Evolutionary conservation across 2,888 invertebrate species (phyloP).

Genomic region (Drosophila meridiana): DNA sequence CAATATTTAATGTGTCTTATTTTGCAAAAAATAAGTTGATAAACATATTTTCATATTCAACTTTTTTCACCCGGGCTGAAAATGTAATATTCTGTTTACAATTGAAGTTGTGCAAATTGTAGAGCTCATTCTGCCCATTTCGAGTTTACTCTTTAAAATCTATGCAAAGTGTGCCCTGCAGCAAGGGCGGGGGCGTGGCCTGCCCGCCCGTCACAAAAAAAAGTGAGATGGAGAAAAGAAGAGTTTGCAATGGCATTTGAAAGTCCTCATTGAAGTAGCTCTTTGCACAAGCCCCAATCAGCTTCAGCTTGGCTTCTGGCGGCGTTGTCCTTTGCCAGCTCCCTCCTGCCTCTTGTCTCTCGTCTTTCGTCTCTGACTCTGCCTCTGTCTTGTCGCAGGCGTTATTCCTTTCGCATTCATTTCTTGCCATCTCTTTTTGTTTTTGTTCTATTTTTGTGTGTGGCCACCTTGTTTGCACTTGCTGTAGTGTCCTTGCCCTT

Average conservation of each 20-base stretch:
- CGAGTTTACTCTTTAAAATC: conserved; percentile 26
- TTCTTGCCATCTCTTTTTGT: conserved; percentile 5
- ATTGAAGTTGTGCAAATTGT: conserved; percentile 16
- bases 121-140: background rate
- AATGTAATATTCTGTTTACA: conserved; percentile 33
- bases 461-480: conserved; percentile 64
- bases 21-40: background rate
- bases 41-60: background rate
- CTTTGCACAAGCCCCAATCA: conserved; percentile 53
- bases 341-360: background rate
- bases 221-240: conserved; percentile 1
- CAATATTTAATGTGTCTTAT: background rate
- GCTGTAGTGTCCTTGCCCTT: conserved; percentile 67
- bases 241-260: conserved; percentile 57
- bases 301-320: conserved; percentile 51
- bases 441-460: conserved; percentile 23
- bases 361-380: no score
- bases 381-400: background rate
- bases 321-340: conserved; percentile 40
- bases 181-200: conserved; percentile 4
- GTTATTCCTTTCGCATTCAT: background rate
- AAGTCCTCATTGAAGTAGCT: conserved; percentile 51
- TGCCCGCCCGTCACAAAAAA: background rate
- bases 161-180: conserved; percentile 29
- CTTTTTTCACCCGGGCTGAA: background rate